Percentiles rank a stretch among this genome's conserved stretches.
These are phyloP conservation scores for Tauraco erythrolophus DNA, from an alignment of 2,113 vertebrate species.

Conservation along the genomic window DNA sequence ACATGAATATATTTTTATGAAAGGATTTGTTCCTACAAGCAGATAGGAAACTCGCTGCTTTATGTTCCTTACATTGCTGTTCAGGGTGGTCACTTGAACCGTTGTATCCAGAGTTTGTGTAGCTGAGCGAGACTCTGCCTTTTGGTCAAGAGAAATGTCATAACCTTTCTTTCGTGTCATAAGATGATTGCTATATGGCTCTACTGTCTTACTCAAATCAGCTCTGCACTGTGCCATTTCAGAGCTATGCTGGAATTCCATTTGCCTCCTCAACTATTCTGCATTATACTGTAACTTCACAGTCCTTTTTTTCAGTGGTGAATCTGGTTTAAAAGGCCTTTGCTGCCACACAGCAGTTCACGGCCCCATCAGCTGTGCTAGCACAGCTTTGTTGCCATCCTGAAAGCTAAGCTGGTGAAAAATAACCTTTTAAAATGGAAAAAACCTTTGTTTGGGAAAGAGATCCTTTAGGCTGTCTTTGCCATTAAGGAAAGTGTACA, in stretches of 20 bases:
- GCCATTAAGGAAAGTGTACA: not conserved
- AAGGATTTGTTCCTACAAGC: not conserved
- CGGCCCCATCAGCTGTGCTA: not conserved
- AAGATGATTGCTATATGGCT: not conserved
- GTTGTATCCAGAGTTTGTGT: not conserved
- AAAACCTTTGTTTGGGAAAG: not conserved
- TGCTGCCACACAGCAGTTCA: not conserved
- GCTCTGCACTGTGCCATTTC: not conserved
- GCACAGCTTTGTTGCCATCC: not conserved
- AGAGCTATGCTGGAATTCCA: not conserved
- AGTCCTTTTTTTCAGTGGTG: not conserved
- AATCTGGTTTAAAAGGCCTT: not conserved
- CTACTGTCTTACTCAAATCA: not conserved
- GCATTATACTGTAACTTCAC: not conserved
- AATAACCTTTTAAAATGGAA: not conserved
- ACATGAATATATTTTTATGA: not conserved
- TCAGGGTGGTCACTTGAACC: not conserved
- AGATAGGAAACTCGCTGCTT: not conserved
- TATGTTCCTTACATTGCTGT: not conserved
- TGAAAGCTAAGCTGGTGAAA: not conserved
- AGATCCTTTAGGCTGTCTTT: not conserved
- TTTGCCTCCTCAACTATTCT: not conserved
- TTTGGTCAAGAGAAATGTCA: not conserved
- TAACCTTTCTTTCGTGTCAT: not conserved
- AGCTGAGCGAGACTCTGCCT: not conserved